phyloP scores from a whole-genome alignment of 2,797 vertebrate species.

The Gambusia yucatana region DNA sequence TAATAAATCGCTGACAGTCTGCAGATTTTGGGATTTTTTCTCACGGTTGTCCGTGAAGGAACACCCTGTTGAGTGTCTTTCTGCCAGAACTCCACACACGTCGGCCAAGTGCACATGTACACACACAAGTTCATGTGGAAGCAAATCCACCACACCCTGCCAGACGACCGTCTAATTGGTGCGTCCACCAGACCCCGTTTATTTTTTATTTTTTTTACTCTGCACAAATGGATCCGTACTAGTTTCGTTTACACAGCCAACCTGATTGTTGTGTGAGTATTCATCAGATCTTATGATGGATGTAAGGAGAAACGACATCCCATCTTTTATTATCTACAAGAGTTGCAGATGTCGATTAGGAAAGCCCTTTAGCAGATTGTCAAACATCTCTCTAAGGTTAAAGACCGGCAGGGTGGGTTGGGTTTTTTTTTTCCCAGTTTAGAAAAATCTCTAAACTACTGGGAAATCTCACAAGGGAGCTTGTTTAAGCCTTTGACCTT shows the following conservation, averaged over 20 bases:
- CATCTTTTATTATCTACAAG: conserved; percentile 14
- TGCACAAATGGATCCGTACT: conserved; percentile 1
- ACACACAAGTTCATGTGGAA: conserved; percentile 38
- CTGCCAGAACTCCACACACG: conserved; percentile 72
- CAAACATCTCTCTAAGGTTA: conserved; percentile 51
- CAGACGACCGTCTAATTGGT: conserved; percentile 43
- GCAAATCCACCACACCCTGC: conserved; percentile 62
- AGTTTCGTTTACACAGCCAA: neutral
- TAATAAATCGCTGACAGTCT: conserved; percentile 43
- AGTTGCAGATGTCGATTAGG: conserved; percentile 57
- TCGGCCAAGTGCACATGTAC: conserved; percentile 53
- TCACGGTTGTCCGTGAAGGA: conserved; percentile 65
- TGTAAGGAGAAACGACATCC: neutral
- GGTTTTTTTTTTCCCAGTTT: conserved; percentile 62
- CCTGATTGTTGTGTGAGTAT: neutral
- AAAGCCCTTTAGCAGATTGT: conserved; percentile 50
- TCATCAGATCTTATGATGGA: neutral
- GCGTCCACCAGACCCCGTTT: conserved; percentile 27
- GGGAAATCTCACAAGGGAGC: conserved; percentile 43
- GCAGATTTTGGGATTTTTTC: conserved; percentile 64
- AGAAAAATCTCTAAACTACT: conserved; percentile 66
- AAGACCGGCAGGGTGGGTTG: conserved; percentile 68
- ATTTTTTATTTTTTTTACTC: conserved; percentile 1
- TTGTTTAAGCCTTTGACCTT: neutral
- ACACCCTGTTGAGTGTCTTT: conserved; percentile 61